Base-by-base conservation (phyloP, 2,113 vertebrate genomes). In the Corydoras sp. region DNA sequence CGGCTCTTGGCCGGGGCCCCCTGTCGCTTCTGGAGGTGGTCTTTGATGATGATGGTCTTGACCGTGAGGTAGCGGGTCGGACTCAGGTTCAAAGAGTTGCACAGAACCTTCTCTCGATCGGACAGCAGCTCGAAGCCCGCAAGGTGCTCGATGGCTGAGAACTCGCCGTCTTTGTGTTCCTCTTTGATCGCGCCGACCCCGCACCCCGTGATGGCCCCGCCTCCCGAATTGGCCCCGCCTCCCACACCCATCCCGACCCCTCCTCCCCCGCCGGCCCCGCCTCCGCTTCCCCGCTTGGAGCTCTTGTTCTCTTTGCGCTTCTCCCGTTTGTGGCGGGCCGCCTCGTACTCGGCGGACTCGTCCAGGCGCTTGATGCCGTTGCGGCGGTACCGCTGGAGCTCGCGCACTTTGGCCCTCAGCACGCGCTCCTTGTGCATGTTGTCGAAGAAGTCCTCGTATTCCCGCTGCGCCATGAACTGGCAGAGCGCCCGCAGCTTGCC, bases 21-120 rank as follows among this genome's bases (percentile, higher is more conserved):
- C 60, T 98, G 96, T 24, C 96, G 86, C 68, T 96, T 98, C 84
- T 99, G 97, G 35, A 99, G 88, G 81, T 99, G 93, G 78, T 99
- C 97, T 60, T 94, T 98, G 83, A 99, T 97, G 76, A 99, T 98
- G 62, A 98, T 96, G 24, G 96, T 98, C 85, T 99, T 99, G 62
- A 94, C 95, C 1, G 97, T 99, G 79, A 98, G 88, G 0, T 98
- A 99, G 60, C 97, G 95, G 0, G 93, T 92, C 0, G 97, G 97
- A 76, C 92, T 96, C 67, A 99, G 81, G 75, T 91, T 94, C 5
- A 99, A 83, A 0, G 94, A 97, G 86, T 89, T 93, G 77, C 97
- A 99, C 43, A 99, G 92, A 62, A 96, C 90, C 81, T 98, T 98
- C 85, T 99, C 97, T 3, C 95, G 83, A 80, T 99, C 96, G 0